These are phyloP conservation scores for Nymphalis urticae DNA, from an alignment of 2,888 invertebrate species.

Conservation along the genomic window DNA sequence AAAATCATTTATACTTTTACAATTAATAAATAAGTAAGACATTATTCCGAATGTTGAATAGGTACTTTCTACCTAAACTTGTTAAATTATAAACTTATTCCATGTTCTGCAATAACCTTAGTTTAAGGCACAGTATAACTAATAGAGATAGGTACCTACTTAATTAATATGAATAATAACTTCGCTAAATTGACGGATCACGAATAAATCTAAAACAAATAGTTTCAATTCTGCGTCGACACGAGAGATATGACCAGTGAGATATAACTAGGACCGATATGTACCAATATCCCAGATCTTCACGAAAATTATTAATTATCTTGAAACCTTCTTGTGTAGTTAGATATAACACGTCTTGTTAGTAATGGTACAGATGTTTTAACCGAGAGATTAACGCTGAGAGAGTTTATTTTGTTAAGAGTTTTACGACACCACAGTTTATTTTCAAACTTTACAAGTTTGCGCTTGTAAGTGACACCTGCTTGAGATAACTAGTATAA, in stretches of 20 bases:
- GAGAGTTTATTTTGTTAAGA: constrained; percentile 76
- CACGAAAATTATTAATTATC: constrained; percentile 7
- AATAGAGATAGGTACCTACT: too few relatives aligned
- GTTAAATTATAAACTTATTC: too few relatives aligned
- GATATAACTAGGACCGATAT: not conserved
- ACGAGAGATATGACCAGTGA: too few relatives aligned
- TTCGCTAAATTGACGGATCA: too few relatives aligned
- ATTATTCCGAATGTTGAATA: too few relatives aligned
- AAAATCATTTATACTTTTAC: not conserved
- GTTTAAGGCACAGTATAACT: too few relatives aligned
- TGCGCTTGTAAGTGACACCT: constrained; percentile 67
- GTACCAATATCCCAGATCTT: not conserved
- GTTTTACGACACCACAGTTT: constrained; percentile 70
- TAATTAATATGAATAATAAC: too few relatives aligned
- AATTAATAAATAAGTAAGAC: not conserved
- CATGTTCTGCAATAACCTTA: too few relatives aligned
- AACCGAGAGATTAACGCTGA: constrained; percentile 64
- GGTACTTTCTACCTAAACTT: too few relatives aligned
- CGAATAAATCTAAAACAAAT: too few relatives aligned
- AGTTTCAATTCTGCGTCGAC: too few relatives aligned
- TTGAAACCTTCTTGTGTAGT: constrained; percentile 22
- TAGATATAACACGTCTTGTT: constrained; percentile 53
- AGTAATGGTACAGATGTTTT: constrained; percentile 63
- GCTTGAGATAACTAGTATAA: constrained; percentile 58
- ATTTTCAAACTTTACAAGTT: constrained; percentile 64